phyloP scores from a whole-genome alignment of 1,140 invertebrate species.

The Liolophura sinensis region DNA sequence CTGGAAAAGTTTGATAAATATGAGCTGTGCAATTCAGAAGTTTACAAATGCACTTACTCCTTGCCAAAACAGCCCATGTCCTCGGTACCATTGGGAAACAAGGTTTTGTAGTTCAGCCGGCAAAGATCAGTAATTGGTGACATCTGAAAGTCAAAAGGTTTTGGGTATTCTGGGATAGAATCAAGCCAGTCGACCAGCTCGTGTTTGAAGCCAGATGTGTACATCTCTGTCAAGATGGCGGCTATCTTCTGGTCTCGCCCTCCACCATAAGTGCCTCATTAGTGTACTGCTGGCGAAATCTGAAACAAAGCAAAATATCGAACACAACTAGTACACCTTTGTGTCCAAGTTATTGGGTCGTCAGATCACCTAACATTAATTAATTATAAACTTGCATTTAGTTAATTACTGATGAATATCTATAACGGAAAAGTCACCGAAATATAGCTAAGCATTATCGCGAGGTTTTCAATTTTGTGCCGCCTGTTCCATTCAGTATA shows the following conservation, averaged over 20 bases:
- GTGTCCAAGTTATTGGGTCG: not conserved
- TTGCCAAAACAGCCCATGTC: constrained; percentile 1
- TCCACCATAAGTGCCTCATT: constrained; percentile 1
- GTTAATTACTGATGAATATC: no score
- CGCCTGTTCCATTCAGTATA: no score
- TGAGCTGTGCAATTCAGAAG: not conserved
- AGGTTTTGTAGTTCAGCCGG: not conserved
- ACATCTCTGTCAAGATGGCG: not conserved
- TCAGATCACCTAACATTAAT: no score
- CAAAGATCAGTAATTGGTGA: not conserved
- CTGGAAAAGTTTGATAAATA: not conserved
- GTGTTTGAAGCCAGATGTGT: constrained; percentile 2
- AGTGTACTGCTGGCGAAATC: not conserved
- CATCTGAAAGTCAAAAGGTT: constrained; percentile 3
- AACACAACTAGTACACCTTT: not conserved
- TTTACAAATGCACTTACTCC: not conserved
- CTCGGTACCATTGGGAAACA: not conserved
- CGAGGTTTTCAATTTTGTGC: no score
- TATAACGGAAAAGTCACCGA: no score
- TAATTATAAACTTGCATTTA: no score
- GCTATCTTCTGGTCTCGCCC: not conserved
- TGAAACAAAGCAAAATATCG: not conserved
- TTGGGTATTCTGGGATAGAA: not conserved
- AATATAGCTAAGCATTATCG: no score
- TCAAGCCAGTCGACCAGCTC: not conserved